Base-by-base conservation (phyloP, 64 coral and sea anemone species). In the Montipora capricornis region DNA sequence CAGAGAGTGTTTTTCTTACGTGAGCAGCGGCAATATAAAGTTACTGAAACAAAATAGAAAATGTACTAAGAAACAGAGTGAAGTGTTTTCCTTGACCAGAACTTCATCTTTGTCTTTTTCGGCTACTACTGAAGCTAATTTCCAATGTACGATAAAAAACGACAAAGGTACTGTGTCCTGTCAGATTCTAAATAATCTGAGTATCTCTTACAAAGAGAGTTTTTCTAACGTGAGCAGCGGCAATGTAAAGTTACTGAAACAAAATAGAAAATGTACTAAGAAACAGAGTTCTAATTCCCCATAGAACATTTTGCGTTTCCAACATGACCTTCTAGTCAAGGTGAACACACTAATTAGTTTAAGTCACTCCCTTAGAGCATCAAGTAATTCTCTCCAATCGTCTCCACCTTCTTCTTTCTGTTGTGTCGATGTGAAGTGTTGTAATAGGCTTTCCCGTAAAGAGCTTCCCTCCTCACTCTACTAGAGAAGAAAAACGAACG, bases 331-430 rank as follows among this genome's bases (percentile, higher is more conserved):
- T 57, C 6, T 8, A 57, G 53, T 57, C 11, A 3, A 8, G 6
- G 53, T 57, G 53, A 57, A 11, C 53, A 57, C 53, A 57, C 53
- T 57, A 12, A 64, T 12, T 12, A 11, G 61, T 64, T 64, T 20
- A 71, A 71, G 20, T 86, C 66, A 86, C 66, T 86, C 82, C 51
- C 51, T 86, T 20, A 86, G 82, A 49, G 82, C 82, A 2, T 73
- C 66, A 73, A 71, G 67, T 86, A 86, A 71, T 22, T 86, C 82
- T 49, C 66, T 17, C 82, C 82, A 86, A 13, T 73, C 66, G 46
- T 73, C 66, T 20, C 17, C 82, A 1, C 19, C 66, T 20, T 47
- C 67, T 11, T 20, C 29, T n/a, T 71, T 8, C 0, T 26, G 64
- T 12, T 86, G 44, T 19, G 62, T 48, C 71, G 82, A 49, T 11